phyloP scores from a whole-genome alignment of 2,113 vertebrate species.

The Lophotis ruficrista region DNA sequence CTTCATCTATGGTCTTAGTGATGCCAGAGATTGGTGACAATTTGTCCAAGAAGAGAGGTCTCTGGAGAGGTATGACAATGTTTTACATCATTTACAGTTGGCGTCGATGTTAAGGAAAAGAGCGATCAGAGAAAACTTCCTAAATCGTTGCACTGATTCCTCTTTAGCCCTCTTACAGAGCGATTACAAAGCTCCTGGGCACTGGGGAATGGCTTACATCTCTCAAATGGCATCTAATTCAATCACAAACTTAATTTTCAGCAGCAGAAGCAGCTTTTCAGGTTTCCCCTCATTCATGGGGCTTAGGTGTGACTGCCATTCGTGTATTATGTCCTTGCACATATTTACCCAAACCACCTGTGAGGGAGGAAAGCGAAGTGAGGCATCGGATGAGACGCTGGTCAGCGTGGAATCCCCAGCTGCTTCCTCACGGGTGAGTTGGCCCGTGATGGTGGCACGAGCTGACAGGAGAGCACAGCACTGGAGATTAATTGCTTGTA shows the following conservation, averaged over 20 bases:
- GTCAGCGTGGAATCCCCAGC: background rate
- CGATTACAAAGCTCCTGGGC: background rate
- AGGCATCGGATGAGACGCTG: background rate
- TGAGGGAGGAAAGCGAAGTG: background rate
- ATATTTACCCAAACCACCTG: background rate
- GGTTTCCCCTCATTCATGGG: background rate
- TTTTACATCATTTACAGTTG: background rate
- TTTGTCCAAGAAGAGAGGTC: background rate
- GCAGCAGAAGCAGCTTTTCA: background rate
- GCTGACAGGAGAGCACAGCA: constrained; percentile 40
- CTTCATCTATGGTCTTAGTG: background rate
- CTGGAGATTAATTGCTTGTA: constrained; percentile 66
- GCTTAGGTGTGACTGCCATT: background rate
- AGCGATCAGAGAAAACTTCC: background rate
- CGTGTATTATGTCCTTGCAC: background rate
- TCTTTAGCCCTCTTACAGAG: background rate
- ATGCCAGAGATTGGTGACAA: background rate
- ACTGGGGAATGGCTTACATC: background rate
- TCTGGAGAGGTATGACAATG: background rate
- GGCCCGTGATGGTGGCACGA: background rate
- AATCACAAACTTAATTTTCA: background rate
- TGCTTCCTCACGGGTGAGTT: constrained; percentile 22
- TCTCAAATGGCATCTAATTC: background rate
- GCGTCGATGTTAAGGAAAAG: background rate
- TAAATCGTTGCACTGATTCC: background rate